A percentile compares a stretch with the other conserved stretches of the same genome.
Evolutionary conservation across 2,888 invertebrate genomes (phyloP).

Genomic region (Monochamus alternatus): DNA sequence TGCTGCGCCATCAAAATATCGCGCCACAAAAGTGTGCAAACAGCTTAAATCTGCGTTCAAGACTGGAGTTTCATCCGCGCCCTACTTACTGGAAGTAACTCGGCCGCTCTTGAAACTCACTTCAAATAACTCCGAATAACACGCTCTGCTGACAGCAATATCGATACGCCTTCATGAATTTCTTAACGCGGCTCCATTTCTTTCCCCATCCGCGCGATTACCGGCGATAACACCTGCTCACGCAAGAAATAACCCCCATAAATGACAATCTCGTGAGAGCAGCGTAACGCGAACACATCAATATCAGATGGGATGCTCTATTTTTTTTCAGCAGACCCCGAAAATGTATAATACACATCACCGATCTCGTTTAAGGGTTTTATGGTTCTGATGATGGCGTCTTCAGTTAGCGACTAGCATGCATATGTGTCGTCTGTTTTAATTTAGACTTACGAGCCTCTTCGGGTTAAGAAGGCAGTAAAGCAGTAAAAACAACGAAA

Average conservation of each 20-base stretch:
- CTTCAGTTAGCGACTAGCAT: conserved; percentile 26
- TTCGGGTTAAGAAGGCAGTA: background rate
- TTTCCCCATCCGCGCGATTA: conserved; percentile 17
- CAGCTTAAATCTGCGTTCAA: background rate
- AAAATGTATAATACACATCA: conserved; percentile 13
- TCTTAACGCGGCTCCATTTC: conserved; percentile 6
- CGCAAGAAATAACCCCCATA: conserved; percentile 25
- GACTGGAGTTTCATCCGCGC: background rate
- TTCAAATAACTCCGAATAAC: background rate
- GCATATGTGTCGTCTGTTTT: conserved; percentile 31
- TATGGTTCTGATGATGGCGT: conserved; percentile 23
- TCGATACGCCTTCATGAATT: conserved; percentile 15
- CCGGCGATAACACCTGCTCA: conserved; percentile 23
- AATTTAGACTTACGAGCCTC: conserved; percentile 18
- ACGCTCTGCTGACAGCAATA: conserved; percentile 10
- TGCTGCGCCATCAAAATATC: too few species aligned
- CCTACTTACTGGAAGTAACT: background rate
- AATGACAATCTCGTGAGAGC: conserved; percentile 15
- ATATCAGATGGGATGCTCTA: conserved; percentile 11
- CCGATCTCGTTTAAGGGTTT: conserved; percentile 14
- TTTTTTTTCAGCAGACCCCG: background rate
- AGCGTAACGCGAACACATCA: conserved; percentile 21
- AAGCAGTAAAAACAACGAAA: background rate
- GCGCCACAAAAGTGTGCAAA: too few species aligned
- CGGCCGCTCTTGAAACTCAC: background rate